Evolutionary conservation across 2,797 vertebrate genomes (phyloP).

Genomic region (Syngnathus rostellatus): DNA sequence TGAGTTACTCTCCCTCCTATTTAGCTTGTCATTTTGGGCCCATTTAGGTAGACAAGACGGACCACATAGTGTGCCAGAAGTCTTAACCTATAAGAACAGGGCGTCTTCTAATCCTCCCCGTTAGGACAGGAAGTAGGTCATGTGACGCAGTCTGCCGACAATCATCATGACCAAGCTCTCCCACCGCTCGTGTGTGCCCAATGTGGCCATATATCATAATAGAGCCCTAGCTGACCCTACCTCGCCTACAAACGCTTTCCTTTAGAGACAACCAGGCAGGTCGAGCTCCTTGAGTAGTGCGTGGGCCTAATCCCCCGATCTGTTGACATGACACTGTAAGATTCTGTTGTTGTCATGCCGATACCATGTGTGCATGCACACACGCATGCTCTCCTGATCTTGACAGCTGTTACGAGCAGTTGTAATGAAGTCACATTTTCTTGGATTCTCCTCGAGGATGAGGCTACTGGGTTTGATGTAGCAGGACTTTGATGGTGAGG

Average conservation of each 20-base stretch:
- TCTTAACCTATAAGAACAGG: constrained; percentile 45
- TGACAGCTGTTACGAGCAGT: neutral
- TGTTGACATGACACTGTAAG: constrained; percentile 51
- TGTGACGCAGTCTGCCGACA: constrained; percentile 45
- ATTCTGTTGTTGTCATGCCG: constrained; percentile 48
- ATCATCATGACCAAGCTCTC: constrained; percentile 21
- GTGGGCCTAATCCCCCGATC: constrained; percentile 58
- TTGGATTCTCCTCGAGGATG: constrained; percentile 20
- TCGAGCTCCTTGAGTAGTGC: constrained; percentile 29
- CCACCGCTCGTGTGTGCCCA: neutral
- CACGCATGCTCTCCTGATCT: constrained; percentile 23
- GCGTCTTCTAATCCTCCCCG: constrained; percentile 64
- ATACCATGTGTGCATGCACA: constrained; percentile 17
- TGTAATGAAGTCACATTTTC: constrained; percentile 6
- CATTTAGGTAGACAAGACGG: constrained; percentile 4
- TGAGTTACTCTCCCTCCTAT: neutral
- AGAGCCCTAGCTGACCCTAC: neutral
- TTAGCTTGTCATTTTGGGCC: neutral
- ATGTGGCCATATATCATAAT: neutral
- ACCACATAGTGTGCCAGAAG: constrained; percentile 21
- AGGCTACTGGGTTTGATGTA: constrained; percentile 25
- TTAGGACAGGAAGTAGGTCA: constrained; percentile 72
- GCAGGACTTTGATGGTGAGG: constrained; percentile 31
- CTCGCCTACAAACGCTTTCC: neutral
- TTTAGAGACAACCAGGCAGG: constrained; percentile 36